Evolutionary conservation across 2,888 invertebrate species (phyloP), one percentile per base, ranked within the genome.

Genomic region (Drosophila seclusa): DNA sequence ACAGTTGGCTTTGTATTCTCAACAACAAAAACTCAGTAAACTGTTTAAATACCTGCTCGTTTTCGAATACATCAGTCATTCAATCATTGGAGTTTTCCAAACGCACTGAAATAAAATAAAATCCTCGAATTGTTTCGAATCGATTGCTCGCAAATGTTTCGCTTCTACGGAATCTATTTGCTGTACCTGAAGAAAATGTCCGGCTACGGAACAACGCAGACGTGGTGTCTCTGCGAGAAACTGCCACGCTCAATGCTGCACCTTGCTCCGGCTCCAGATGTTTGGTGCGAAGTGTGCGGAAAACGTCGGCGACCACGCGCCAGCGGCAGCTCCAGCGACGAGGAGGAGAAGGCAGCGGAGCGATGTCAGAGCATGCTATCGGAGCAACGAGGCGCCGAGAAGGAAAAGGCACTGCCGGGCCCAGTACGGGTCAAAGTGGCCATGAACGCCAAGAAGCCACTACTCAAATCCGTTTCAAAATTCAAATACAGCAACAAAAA

Each of bases 101-200:
- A 42, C 18, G 48, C 62, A 73, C 57, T 34, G 5, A 36, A 49
- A 48, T 52, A 50, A 57, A 34, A 40, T n/a, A 29, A 18, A 45
- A 24, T 24, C 13, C 27, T 31, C 5, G 27, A 52, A 36, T 5
- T 21, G 24, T 50, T 31, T 31, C 38, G 42, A 21, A 18, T 27
- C 18, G 24, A 34, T 57, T 31, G 13, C 11, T 52, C 42, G 61
- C 61, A 59, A 52, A 85, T 85, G 84, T 89, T 89, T 68, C 89
- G 89, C n/a, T 73, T 89, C 18, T 85, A 77, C 58, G 87, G 84
- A 69, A 34, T 85, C 6, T 85, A 84, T 50, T 73, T 79, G 27
- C 52, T 89, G 2, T 82, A 80, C 72, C 45, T 68, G 29, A 80
- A 73, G 40, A 82, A 84, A 38, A 76, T 84, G 82, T n/a, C 70